Base-by-base conservation (phyloP, 2,797 vertebrate genomes). In the Macropus fuliginosus region DNA sequence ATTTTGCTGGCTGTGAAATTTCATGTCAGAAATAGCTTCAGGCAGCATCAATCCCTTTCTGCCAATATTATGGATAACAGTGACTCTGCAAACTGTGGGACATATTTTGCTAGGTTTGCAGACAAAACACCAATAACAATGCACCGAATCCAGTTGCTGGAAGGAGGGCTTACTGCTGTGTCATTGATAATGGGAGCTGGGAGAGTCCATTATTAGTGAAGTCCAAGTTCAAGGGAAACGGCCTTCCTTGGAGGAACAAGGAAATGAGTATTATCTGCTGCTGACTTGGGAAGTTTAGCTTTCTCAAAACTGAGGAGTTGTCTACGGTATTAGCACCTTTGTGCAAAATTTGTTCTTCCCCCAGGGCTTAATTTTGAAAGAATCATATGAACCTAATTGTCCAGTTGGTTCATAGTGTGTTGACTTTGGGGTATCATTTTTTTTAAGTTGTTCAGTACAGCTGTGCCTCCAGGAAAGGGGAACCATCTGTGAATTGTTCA, bases 1-100 rank as follows among this genome's bases (percentile, higher is more conserved):
- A 90, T 92, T 96, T 97, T 92, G 66, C 90, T 91, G 96, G 14
- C 95, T 97, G 56, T 97, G 93, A 92, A 96, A 89, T 91, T 87
- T 91, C 91, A 91, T 91, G 14, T 87, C 28, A 54, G 89, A 95
- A 96, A 92, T 66, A 97, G 59, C 89, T 93, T 74, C 62, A 52
- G 55, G 0, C 93, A 52, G 52, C 91, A 0, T 34, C 27, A 81
- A 93, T 89, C 34, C 24, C 21, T 21, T 56, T 92, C 54, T 92
- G 92, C 46, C 56, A 90, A 92, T 62, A 91, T 5, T 46, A 28
- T 31, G 54, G 57, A 52, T 96, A 95, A 87, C 57, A 92, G 2
- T 11, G 55, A 91, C 34, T 93, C 90, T 5, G 1, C 9, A 93
- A 96, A 91, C 1, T 18, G 57, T 6, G 14, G 13, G 89, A 9